phyloP scores from a whole-genome alignment of 2,113 vertebrate species.

The Nycticorax nycticorax region DNA sequence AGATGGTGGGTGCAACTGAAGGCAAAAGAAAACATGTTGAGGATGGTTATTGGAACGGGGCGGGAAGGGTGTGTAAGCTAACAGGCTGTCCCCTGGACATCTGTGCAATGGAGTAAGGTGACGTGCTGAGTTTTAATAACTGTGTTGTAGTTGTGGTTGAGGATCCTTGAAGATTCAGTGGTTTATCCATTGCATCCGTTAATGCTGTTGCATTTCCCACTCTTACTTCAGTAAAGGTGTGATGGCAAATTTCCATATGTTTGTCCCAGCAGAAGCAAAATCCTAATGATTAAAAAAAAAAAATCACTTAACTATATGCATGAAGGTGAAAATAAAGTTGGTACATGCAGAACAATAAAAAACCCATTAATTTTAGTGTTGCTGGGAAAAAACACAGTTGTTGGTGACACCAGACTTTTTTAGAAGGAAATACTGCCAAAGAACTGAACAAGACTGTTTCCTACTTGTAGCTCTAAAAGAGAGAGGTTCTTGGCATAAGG shows the following conservation, averaged over 20 bases:
- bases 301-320: neutral
- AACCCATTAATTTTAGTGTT: neutral
- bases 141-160: neutral
- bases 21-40: neutral
- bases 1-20: neutral
- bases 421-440: neutral
- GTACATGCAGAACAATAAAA: neutral
- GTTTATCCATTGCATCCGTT: neutral
- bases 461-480: neutral
- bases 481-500: neutral
- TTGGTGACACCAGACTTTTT: neutral
- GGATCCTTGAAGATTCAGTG: neutral
- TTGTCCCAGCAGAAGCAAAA: neutral
- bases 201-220: neutral
- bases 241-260: neutral
- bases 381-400: neutral
- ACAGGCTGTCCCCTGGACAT: neutral
- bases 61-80: neutral
- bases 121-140: neutral
- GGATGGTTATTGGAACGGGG: neutral
- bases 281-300: neutral
- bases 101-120: neutral
- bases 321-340: neutral
- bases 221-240: neutral
- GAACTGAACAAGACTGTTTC: neutral